Evolutionary conservation across 2,797 vertebrate species (phyloP).

Genomic region (Epinephelus coioides): DNA sequence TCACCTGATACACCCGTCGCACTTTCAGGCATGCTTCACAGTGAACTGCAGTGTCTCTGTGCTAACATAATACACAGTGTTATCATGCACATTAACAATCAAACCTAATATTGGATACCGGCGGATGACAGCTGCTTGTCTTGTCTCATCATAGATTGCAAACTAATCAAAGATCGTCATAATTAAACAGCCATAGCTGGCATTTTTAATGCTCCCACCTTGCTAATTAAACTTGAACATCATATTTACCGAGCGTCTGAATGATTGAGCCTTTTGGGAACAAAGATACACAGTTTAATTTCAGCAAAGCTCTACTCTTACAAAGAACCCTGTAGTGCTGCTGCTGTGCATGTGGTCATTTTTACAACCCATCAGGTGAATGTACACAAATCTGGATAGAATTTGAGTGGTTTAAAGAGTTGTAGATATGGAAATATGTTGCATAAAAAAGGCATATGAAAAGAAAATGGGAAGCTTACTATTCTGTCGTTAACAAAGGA

Average conservation of each 20-base stretch:
- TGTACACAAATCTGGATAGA: background rate
- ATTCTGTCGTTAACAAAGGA: background rate
- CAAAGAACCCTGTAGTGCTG: background rate
- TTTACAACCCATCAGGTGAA: background rate
- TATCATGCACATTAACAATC: conserved; percentile 2
- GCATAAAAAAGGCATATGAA: background rate
- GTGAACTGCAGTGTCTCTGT: background rate
- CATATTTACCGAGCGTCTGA: background rate
- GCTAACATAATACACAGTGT: background rate
- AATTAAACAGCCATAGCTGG: conserved; percentile 4
- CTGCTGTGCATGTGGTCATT: background rate
- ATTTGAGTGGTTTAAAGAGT: too few species aligned
- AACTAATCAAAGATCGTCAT: conserved; percentile 6
- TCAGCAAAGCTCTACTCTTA: background rate
- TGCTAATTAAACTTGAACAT: conserved; percentile 15
- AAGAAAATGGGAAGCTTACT: background rate
- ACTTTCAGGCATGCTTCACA: background rate
- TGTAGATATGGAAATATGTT: background rate
- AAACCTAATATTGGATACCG: background rate
- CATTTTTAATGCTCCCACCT: background rate
- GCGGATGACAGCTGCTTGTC: background rate
- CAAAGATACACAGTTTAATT: conserved; percentile 6
- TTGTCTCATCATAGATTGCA: background rate
- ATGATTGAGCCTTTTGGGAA: background rate
- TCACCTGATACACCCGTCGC: too few species aligned